Base-by-base conservation (phyloP, 1,140 invertebrate species). In the Cryptotermes secundus region DNA sequence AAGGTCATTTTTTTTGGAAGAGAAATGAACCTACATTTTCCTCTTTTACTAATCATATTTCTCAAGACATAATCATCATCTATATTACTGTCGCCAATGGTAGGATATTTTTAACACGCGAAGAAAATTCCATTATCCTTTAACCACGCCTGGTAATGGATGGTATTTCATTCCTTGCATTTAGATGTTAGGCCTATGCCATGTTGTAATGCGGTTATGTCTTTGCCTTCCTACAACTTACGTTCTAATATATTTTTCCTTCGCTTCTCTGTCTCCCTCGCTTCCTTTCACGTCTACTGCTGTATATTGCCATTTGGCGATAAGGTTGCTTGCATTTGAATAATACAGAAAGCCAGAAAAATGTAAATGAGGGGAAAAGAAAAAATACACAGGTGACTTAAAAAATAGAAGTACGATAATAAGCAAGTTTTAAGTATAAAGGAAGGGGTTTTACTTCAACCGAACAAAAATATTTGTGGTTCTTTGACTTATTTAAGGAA, bases 91-190 rank as follows among this genome's bases (percentile, higher is more conserved):
- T 72, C 59, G 59, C 59, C 59, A 72, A 72, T 72, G 59, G 59
- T 72, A 31, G 59, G 31, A 72, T 72, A 72, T 72, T 72, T 65
- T 72, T 72, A 72, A 72, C 59, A 72, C 59, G 59, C 59, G 59
- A 72, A 72, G 59, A 72, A 72, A 72, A 72, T 72, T 72, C 59
- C 59, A 72, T 72, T 72, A 72, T 72, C 59, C 59, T 72, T 72
- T 72, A 72, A 72, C 59, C 59, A 72, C 59, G 59, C 26, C 31
- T n/a, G 26, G 26, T 31, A 72, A 31, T 72, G 59, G 59, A 72
- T 72, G 59, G 59, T 72, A 72, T 72, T 72, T 72, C 59, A 72
- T 72, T 72, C n/a, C 59, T 26, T 72, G 31, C 59, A n/a, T n/a
- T n/a, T 72, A 72, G 26, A 72, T 31, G 59, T 72, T 72, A 31